phyloP scores from a whole-genome alignment of 1,140 invertebrate species.

The Aphaenogaster rudis region DNA sequence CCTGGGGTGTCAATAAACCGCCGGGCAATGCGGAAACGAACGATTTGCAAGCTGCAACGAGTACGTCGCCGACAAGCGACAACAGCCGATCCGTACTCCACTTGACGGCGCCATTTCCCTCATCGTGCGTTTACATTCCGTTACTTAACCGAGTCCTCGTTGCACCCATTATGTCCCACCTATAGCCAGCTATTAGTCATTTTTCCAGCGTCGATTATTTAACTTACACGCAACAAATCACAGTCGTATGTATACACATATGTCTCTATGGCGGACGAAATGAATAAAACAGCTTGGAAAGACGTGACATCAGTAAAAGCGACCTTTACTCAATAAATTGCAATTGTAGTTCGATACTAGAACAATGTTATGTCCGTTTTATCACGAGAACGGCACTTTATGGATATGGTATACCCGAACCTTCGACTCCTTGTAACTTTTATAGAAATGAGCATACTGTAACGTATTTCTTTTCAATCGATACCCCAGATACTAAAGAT shows the following conservation, averaged over 20 bases:
- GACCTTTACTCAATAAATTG: neutral
- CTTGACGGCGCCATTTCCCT: slow-evolving; percentile 31
- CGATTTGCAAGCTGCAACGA: neutral
- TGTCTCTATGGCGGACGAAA: neutral
- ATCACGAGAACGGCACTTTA: too few relatives aligned
- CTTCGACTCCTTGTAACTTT: too few relatives aligned
- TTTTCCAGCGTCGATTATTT: slow-evolving; percentile 4
- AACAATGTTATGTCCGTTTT: too few relatives aligned
- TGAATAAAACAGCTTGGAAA: neutral
- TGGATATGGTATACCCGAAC: too few relatives aligned
- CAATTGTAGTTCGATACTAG: too few relatives aligned
- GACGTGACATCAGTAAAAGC: neutral
- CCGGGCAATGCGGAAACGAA: slow-evolving; percentile 14
- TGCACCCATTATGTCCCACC: slow-evolving; percentile 8
- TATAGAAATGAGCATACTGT: too few relatives aligned
- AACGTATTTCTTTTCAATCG: too few relatives aligned
- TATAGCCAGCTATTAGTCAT: neutral
- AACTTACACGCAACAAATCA: neutral
- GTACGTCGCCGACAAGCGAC: neutral
- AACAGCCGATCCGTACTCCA: slow-evolving; percentile 19
- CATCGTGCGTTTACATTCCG: slow-evolving; percentile 24
- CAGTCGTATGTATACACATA: too few relatives aligned
- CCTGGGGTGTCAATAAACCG: slow-evolving; percentile 7
- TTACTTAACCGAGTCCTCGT: slow-evolving; percentile 42
- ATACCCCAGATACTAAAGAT: too few relatives aligned